A percentile compares a stretch with the other conserved stretches of the same genome.
These are phyloP conservation scores for Brachyistius frenatus DNA, from an alignment of 2,113 vertebrate genomes.

Conservation along the genomic window DNA sequence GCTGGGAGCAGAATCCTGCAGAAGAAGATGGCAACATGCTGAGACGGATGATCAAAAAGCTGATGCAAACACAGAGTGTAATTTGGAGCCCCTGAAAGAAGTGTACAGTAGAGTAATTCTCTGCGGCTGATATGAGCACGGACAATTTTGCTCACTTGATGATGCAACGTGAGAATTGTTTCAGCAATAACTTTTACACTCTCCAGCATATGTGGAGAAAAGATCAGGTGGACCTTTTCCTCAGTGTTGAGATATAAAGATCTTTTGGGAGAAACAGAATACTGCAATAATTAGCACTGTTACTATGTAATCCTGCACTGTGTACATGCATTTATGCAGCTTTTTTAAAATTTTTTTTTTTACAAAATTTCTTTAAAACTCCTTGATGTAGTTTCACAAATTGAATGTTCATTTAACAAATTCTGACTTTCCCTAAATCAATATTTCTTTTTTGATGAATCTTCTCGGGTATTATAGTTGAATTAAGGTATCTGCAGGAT, in stretches of 20 bases:
- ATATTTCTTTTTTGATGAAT: neutral
- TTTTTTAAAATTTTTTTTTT: neutral
- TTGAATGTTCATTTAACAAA: no score
- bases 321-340: neutral
- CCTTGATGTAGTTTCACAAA: no score
- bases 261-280: no score
- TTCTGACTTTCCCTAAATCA: no score
- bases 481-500: neutral
- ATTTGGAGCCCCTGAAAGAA: slow-evolving; percentile 49
- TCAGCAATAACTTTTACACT: slow-evolving; percentile 52
- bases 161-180: slow-evolving; percentile 66
- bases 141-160: slow-evolving; percentile 55
- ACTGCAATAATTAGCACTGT: neutral
- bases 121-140: slow-evolving; percentile 32
- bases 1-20: slow-evolving; percentile 31
- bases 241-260: neutral
- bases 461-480: neutral
- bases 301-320: neutral
- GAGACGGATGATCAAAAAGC: slow-evolving; percentile 64
- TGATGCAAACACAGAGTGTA: slow-evolving; percentile 63
- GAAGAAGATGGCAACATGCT: slow-evolving; percentile 30
- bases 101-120: slow-evolving; percentile 53
- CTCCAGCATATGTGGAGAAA: slow-evolving; percentile 10
- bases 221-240: slow-evolving; percentile 2
- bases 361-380: neutral